Conservation (phyloP, 2,888 invertebrate genomes). For the Melanchra persicariae region DNA sequence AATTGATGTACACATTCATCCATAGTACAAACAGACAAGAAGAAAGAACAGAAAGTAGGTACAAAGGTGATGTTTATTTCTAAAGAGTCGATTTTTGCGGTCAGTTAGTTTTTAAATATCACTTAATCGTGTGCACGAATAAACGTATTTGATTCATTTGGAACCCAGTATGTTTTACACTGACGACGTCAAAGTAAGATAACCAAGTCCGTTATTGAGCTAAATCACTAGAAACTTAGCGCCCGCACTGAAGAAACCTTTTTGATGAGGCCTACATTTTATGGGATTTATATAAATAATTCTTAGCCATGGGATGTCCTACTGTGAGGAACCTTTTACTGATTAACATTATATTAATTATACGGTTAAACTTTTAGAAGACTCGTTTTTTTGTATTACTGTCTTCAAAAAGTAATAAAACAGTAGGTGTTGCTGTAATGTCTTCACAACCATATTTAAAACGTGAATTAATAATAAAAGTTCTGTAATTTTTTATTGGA, state of each 20-base stretch:
- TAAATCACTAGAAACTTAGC: neutral
- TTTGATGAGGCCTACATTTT: neutral
- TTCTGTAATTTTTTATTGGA: slow-evolving; percentile 18
- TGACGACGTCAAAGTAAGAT: neutral
- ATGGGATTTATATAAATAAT: neutral
- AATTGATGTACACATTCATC: too few relatives aligned
- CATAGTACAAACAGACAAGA: too few relatives aligned
- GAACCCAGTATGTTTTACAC: neutral
- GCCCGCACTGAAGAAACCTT: neutral
- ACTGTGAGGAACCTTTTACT: slow-evolving; percentile 46
- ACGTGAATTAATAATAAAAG: slow-evolving; percentile 33
- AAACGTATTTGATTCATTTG: neutral
- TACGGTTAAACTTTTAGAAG: slow-evolving; percentile 44
- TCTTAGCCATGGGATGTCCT: slow-evolving; percentile 6
- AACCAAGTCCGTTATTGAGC: neutral
- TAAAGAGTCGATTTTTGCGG: too few relatives aligned
- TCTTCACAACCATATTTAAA: slow-evolving; percentile 42
- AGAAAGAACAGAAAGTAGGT: too few relatives aligned
- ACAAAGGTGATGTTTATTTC: too few relatives aligned
- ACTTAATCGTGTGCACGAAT: too few relatives aligned
- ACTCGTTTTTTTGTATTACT: slow-evolving; percentile 51
- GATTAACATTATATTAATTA: slow-evolving; percentile 60
- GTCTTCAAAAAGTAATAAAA: slow-evolving; percentile 68
- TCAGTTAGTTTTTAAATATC: neutral
- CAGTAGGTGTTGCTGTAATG: slow-evolving; percentile 72